phyloP scores from a whole-genome alignment of 2,797 vertebrate genomes.

The Lagorchestes hirsutus region DNA sequence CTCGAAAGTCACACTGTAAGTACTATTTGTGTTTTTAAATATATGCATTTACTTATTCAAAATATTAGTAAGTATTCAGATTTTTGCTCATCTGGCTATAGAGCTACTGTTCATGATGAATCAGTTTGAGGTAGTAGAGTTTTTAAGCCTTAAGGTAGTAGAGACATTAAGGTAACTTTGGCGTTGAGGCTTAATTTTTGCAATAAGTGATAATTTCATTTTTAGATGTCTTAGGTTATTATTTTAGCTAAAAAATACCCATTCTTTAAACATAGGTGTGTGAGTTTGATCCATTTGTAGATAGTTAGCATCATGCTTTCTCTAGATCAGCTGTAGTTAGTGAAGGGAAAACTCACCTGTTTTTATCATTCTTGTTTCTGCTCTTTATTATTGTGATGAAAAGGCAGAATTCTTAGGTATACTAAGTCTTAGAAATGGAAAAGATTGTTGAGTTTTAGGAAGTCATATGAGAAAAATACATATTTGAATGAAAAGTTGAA shows the following conservation, averaged over 20 bases:
- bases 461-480: neutral
- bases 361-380: neutral
- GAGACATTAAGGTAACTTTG: neutral
- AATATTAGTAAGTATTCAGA: slow-evolving; percentile 9
- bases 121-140: neutral
- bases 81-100: slow-evolving; percentile 8
- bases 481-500: neutral
- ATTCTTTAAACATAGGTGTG: neutral
- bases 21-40: slow-evolving; percentile 60
- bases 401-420: neutral
- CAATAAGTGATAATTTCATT: neutral
- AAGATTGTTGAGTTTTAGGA: neutral
- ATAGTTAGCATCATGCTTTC: neutral
- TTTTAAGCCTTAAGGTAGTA: neutral
- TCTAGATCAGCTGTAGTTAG: neutral
- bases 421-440: neutral
- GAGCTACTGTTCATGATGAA: neutral
- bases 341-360: neutral
- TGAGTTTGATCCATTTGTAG: neutral
- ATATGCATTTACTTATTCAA: neutral
- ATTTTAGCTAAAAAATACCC: neutral
- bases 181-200: neutral
- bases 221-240: neutral
- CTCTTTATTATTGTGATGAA: neutral
- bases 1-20: slow-evolving; percentile 96